Evolutionary conservation across 2,797 vertebrate genomes (phyloP), one percentile per base, ranked within the genome.

Genomic region (Gastrophryne carolinensis): DNA sequence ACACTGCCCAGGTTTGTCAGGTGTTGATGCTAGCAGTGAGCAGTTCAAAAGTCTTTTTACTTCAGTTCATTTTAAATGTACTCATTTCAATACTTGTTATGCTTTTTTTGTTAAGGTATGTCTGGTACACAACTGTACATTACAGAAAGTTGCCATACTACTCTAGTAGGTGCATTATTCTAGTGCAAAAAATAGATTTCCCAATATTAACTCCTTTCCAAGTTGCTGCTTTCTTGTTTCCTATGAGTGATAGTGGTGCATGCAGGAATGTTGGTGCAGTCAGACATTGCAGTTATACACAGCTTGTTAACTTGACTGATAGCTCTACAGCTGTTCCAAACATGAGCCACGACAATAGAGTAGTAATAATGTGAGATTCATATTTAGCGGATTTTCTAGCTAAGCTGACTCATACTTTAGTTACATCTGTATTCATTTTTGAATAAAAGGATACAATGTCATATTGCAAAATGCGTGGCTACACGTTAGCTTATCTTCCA

Each of bases 271-370:
- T 75, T 67, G 61, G 73, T 68, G 73, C 73, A 75, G 73, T 68
- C 54, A 68, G 73, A 75, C 73, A 75, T 68, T 75, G 56, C 64
- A 62, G 64, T 76, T 76, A 76, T 76, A 65, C 73, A 76, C 73
- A 76, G 56, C 73, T 76, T 76, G 73, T 76, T 76, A 76, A 69
- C 73, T 69, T 75, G 73, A 75, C 64, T 60, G 73, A 75, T 75
- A 60, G 29, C 32, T 23, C 30, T 75, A 75, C 73, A 75, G 63
- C 73, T 67, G 73, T 56, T 75, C 53, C 72, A 58, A 67, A 68
- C 64, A 52, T 68, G 73, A 75, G 54, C 47, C 73, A 61, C 68
- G 64, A 50, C 41, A 73, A 50, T 50, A 75, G 54, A 52, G 64
- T 54, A 52, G 41, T 61, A 75, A 75, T 68, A 68, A 68, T 68